Base-by-base conservation (phyloP, 2,113 vertebrate species). In the Amphiprion percula region DNA sequence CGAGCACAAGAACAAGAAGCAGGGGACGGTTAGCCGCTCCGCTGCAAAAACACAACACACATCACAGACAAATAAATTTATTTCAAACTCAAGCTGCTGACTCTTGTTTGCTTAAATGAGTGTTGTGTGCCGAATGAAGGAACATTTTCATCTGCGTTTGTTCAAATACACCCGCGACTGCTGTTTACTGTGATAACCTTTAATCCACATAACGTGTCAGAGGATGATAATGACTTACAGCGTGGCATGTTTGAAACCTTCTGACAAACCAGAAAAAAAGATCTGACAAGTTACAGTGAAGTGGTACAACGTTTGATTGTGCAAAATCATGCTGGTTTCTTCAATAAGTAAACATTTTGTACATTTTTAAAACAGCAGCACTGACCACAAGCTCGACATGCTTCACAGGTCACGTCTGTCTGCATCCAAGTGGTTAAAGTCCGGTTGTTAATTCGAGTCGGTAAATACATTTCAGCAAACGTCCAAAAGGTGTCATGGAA, bases 1-100 rank as follows among this genome's bases (percentile, higher is more conserved):
- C 94, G 97, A 92, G 97, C 97, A 74, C 97, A 99, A 92, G 95
- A 96, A 63, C 95, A 94, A 56, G 95, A 95, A 87, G 96, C 92
- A 26, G 96, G 94, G 50, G 98, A 98, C 37, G 97, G 96, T 84
- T 99, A 97, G 96, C 87, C 47, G 14, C 17, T 0, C 5, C 16
- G 33, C 78, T 39, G 55, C 70, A 33, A 33, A 53, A 53, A 58
- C 77, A 24, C 62, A 37, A 5, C 61, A 54, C 72, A 12, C 39
- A 46, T 26, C 59, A 71, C 91, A 90, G 74, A 88, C 84, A 85
- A 95, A 95, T 95, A 95, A 93, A 95, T 90, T 39, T 90, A 88
- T 93, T 83, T 44, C 72, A 91, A 92, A 93, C 66, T 61, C 87
- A 55, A 54, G 0, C 56, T 47, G 44, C 44, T 33, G 59, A 58